A percentile compares a stretch with the other conserved stretches of the same genome.
These are phyloP conservation scores for Narcine bancroftii DNA, from an alignment of 2,113 vertebrate genomes.

Conservation along the genomic window DNA sequence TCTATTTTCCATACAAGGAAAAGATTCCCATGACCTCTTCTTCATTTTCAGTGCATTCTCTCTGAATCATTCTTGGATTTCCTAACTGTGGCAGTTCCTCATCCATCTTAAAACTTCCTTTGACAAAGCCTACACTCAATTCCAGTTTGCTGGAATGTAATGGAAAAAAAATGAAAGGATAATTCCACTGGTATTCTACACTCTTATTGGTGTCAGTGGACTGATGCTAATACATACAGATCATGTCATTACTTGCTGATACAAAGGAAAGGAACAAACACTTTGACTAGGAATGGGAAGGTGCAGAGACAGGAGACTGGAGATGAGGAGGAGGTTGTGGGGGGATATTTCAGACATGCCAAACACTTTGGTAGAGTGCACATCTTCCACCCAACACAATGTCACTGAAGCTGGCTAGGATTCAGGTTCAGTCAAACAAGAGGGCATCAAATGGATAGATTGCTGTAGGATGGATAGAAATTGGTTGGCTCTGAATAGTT, in stretches of 20 bases:
- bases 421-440: not conserved
- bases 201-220: no score
- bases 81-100: not conserved
- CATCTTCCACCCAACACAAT: no score
- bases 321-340: not conserved
- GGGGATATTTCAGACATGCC: not conserved
- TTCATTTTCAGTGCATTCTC: not conserved
- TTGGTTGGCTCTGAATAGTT: not conserved
- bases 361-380: not conserved
- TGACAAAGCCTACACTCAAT: not conserved
- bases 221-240: no score
- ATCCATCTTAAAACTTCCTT: slow-evolving; percentile 17
- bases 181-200: no score
- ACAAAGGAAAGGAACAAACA: not conserved
- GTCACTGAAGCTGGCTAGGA: not conserved
- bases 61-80: not conserved
- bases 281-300: not conserved
- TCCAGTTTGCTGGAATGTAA: not conserved
- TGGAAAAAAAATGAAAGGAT: not conserved
- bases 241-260: no score
- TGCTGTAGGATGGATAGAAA: no score
- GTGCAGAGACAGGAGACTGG: no score
- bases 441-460: not conserved
- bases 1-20: slow-evolving; percentile 5
- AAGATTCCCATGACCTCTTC: slow-evolving; percentile 29